These are phyloP conservation scores for Platycnemis pennipes DNA, from an alignment of 2,888 invertebrate genomes.

Conservation along the genomic window DNA sequence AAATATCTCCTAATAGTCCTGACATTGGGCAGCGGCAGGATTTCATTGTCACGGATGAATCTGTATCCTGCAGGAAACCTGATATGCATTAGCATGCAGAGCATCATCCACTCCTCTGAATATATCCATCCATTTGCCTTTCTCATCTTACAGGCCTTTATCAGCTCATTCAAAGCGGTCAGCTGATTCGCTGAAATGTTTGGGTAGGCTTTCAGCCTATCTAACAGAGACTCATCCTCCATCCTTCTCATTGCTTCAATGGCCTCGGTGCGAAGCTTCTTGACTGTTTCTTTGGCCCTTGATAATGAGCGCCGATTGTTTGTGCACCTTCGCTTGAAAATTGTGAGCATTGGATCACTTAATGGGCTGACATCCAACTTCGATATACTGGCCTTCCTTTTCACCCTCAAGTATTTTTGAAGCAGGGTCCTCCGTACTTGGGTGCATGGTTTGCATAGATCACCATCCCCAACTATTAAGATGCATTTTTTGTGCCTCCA, in stretches of 20 bases:
- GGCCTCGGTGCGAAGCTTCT: not conserved
- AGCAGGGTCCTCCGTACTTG: not conserved
- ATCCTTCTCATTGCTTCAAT: not conserved
- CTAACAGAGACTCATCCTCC: not conserved
- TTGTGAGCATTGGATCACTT: not conserved
- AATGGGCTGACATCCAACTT: not conserved
- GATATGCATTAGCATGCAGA: conserved; percentile 72
- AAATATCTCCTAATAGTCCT: conserved; percentile 36
- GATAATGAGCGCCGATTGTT: conserved; percentile 1
- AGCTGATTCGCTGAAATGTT: not conserved
- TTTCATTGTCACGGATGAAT: not conserved
- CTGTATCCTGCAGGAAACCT: conserved; percentile 71
- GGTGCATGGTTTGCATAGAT: not conserved
- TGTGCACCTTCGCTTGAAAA: not conserved
- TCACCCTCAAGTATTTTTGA: not conserved
- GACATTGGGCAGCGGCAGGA: not conserved
- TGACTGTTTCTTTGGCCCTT: not conserved
- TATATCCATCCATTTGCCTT: not conserved
- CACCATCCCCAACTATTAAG: not conserved
- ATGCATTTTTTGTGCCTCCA: not conserved
- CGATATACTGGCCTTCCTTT: not conserved
- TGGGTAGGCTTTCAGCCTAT: not conserved
- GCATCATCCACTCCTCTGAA: not conserved
- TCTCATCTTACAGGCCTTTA: not conserved
- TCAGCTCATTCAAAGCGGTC: not conserved